Evolutionary conservation across 2,797 vertebrate species (phyloP).

Genomic region (Acestrorhynchus altus): DNA sequence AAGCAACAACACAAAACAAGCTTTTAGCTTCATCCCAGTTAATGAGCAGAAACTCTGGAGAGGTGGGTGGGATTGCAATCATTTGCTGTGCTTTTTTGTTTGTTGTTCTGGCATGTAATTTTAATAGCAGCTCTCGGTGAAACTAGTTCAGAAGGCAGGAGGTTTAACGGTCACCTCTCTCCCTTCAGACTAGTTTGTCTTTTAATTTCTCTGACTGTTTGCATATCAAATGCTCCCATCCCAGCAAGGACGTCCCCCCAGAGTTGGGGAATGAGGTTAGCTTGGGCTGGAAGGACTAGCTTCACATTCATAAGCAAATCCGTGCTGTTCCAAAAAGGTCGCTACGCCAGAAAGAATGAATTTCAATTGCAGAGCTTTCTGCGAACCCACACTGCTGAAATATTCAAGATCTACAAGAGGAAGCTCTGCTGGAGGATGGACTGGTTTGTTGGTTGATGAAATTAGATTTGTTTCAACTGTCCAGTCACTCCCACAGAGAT

Average conservation of each 20-base stretch:
- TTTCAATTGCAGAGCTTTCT: neutral
- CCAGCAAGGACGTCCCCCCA: conserved; percentile 7
- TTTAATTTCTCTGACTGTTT: conserved; percentile 19
- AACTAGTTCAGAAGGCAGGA: conserved; percentile 23
- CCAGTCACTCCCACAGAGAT: too few species aligned
- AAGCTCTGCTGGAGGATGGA: neutral
- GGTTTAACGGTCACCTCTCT: conserved; percentile 22
- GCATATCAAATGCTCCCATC: conserved; percentile 22
- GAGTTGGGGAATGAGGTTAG: conserved; percentile 14
- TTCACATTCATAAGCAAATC: conserved; percentile 2
- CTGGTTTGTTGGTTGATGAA: neutral
- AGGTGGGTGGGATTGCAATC: conserved; percentile 36
- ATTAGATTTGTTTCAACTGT: neutral
- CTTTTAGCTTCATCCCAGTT: conserved; percentile 49
- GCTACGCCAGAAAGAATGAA: neutral
- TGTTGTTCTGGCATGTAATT: conserved; percentile 28
- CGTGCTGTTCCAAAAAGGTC: conserved; percentile 1
- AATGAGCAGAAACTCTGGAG: conserved; percentile 43
- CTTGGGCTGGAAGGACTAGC: neutral
- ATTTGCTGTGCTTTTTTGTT: neutral
- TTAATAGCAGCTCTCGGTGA: conserved; percentile 2
- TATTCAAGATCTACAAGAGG: neutral
- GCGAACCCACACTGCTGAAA: neutral
- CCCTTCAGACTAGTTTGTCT: conserved; percentile 12
- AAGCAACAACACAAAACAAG: conserved; percentile 36